Conservation (phyloP, 2,888 invertebrate genomes). For the Diogma glabrata region DNA sequence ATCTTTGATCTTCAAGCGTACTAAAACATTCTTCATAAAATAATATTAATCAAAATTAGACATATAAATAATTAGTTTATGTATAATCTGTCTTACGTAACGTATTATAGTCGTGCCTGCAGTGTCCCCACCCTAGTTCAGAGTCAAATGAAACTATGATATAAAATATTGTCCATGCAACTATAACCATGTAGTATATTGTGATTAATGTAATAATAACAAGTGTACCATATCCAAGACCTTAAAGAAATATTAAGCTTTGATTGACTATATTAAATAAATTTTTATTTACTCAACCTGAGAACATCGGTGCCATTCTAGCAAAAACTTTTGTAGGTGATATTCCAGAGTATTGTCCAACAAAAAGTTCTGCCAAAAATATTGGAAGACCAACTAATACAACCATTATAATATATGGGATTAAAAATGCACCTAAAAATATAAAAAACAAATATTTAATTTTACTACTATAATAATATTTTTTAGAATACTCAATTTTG, state of each 20-base stretch:
- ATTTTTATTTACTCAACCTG: background rate
- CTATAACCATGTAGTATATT: constrained; percentile 70
- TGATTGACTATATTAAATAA: too few species aligned
- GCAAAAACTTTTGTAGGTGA: constrained; percentile 56
- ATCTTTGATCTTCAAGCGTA: constrained; percentile 45
- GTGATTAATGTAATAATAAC: constrained; percentile 59
- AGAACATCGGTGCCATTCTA: constrained; percentile 52
- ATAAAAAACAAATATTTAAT: too few species aligned
- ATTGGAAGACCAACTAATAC: constrained; percentile 67
- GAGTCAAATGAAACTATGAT: constrained; percentile 55
- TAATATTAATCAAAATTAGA: constrained; percentile 7
- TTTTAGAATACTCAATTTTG: too few species aligned
- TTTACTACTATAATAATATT: too few species aligned
- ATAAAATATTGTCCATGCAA: constrained; percentile 66
- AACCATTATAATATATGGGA: constrained; percentile 63
- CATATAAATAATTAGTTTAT: constrained; percentile 10
- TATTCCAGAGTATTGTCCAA: constrained; percentile 67
- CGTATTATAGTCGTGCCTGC: constrained; percentile 49
- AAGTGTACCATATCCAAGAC: constrained; percentile 54
- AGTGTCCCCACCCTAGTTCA: constrained; percentile 55
- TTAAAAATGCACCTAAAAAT: constrained; percentile 60
- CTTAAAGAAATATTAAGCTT: constrained; percentile 41
- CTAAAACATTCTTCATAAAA: constrained; percentile 48
- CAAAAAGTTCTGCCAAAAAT: constrained; percentile 64
- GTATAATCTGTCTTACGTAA: constrained; percentile 38